These are phyloP conservation scores for Candidula unifasciata DNA, from an alignment of 2,888 invertebrate genomes.

Conservation along the genomic window DNA sequence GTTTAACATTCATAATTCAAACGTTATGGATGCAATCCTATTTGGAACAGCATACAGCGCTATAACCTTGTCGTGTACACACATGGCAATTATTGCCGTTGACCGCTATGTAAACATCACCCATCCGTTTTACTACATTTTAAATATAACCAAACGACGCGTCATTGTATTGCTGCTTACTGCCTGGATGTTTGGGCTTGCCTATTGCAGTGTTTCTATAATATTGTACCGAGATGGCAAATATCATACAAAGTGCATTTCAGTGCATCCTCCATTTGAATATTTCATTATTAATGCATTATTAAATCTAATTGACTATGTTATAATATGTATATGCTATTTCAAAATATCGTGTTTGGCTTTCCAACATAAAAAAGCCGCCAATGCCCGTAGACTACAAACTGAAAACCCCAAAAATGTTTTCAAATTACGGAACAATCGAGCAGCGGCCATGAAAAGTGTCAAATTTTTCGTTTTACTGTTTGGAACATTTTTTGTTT, in stretches of 20 bases:
- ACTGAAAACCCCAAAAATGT: too few relatives aligned
- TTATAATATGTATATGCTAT: constrained; percentile 4
- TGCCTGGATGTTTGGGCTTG: neutral
- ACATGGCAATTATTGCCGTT: constrained; percentile 27
- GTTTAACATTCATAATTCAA: neutral
- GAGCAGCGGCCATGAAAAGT: neutral
- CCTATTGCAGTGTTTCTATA: neutral
- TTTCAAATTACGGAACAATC: neutral
- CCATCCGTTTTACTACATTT: neutral
- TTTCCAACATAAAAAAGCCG: neutral
- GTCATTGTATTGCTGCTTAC: neutral
- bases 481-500: neutral
- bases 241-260: neutral
- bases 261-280: neutral
- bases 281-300: neutral
- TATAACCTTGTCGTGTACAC: neutral
- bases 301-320: neutral
- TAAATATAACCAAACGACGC: neutral
- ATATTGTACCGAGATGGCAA: neutral
- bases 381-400: neutral
- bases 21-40: neutral
- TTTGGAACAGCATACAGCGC: neutral
- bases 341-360: constrained; percentile 9
- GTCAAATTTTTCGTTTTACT: neutral
- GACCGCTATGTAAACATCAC: constrained; percentile 33